A percentile compares a stretch with the other conserved stretches of the same genome.
These are phyloP conservation scores for Sesia apiformis DNA, from an alignment of 2,888 invertebrate species.

Conservation along the genomic window DNA sequence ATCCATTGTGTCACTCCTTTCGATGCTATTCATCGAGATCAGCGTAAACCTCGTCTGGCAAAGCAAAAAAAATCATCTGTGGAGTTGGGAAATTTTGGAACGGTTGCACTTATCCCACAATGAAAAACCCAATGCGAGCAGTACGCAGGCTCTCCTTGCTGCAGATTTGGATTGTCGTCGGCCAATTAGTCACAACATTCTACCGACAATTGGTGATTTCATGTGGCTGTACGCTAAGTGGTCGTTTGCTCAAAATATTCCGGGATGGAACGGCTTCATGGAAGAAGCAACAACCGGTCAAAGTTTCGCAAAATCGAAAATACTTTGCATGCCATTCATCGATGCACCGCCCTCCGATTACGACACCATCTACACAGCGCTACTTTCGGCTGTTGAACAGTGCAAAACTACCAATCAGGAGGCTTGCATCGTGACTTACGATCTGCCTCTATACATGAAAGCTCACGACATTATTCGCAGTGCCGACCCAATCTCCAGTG, in stretches of 20 bases:
- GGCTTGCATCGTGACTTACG: constrained; percentile 23
- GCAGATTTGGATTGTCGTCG: too few species aligned
- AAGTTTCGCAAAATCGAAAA: background rate
- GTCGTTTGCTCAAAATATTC: background rate
- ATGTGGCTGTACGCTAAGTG: background rate
- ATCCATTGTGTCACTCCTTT: background rate
- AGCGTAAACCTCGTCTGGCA: constrained; percentile 4
- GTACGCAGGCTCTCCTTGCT: too few species aligned
- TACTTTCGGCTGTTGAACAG: constrained; percentile 3
- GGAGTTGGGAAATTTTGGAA: constrained; percentile 15
- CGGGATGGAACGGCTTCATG: background rate
- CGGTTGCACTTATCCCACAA: constrained; percentile 12
- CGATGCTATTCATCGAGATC: background rate
- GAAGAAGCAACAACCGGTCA: background rate
- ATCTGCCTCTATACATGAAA: constrained; percentile 27
- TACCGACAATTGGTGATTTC: background rate
- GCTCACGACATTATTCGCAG: constrained; percentile 21
- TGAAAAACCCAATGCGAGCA: too few species aligned
- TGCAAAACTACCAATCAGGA: constrained; percentile 11
- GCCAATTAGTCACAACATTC: background rate
- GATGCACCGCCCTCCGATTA: background rate
- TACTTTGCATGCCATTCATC: background rate
- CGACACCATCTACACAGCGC: background rate
- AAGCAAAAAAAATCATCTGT: background rate
- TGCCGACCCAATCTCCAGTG: constrained; percentile 10